Conservation (phyloP, 37 sponge, comb jelly and placozoan genomes). For the Spongilla lacustris region DNA sequence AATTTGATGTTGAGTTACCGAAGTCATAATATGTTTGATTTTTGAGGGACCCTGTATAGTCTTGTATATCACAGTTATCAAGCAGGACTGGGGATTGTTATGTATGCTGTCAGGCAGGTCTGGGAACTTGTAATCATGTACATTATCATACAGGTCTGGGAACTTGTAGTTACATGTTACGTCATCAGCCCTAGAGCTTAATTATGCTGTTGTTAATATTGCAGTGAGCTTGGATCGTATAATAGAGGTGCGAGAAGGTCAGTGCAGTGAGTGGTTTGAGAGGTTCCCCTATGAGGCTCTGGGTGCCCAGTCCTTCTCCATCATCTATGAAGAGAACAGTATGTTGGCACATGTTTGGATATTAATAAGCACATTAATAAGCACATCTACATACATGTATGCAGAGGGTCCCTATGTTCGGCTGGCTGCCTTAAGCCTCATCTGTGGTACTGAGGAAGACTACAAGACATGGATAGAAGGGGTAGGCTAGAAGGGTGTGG, state of each 20-base stretch:
- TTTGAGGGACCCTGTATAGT: too few species aligned
- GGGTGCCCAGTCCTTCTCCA: constrained; percentile 68
- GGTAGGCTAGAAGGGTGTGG: constrained; percentile 26
- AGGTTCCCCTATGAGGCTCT: constrained; percentile 72
- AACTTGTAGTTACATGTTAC: too few species aligned
- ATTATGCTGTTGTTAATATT: constrained; percentile 2
- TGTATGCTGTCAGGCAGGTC: too few species aligned
- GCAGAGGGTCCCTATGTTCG: constrained; percentile 46
- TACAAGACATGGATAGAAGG: constrained; percentile 65
- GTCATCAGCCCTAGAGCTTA: too few species aligned
- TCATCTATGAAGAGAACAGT: constrained; percentile 72
- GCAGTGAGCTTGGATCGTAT: constrained; percentile 55
- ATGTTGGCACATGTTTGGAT: too few species aligned
- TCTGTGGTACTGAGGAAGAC: constrained; percentile 60
- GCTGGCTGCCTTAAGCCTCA: constrained; percentile 64
- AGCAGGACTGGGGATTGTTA: too few species aligned
- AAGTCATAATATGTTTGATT: too few species aligned
- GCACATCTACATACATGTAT: background rate
- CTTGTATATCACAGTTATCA: too few species aligned
- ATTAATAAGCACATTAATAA: background rate
- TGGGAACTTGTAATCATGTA: too few species aligned
- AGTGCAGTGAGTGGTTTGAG: constrained; percentile 63
- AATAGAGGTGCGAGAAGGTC: constrained; percentile 70
- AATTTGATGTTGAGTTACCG: too few species aligned
- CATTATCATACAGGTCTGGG: background rate